Percentiles rank a stretch among this genome's conserved stretches.
These are phyloP conservation scores for Adrianichthys oophorus DNA, from an alignment of 2,797 vertebrate species.

Conservation along the genomic window DNA sequence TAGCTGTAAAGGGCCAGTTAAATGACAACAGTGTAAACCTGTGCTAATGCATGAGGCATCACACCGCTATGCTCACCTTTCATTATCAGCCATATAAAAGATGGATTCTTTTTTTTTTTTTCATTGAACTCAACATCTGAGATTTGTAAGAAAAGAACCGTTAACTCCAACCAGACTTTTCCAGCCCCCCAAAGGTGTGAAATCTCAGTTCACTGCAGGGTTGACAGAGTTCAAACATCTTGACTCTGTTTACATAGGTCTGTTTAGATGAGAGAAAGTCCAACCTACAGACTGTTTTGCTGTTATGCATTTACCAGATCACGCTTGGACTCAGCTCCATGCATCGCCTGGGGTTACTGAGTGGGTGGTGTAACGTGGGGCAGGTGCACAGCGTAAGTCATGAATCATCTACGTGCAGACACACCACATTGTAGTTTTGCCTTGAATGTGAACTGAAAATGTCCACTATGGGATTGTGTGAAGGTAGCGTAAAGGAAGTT, in stretches of 20 bases:
- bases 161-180: not conserved
- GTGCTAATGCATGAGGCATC: constrained; percentile 58
- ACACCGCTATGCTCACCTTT: constrained; percentile 33
- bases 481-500: not conserved
- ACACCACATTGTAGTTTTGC: constrained; percentile 35
- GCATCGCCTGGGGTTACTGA: constrained; percentile 42
- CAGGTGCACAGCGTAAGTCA: constrained; percentile 67
- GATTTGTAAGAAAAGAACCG: too few relatives aligned
- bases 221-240: constrained; percentile 31
- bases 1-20: constrained; percentile 58
- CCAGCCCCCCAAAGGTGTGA: not conserved
- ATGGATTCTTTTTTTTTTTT: too few relatives aligned
- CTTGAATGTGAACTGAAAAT: constrained; percentile 39
- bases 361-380: constrained; percentile 46
- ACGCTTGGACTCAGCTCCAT: constrained; percentile 65
- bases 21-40: constrained; percentile 24
- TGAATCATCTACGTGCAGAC: constrained; percentile 64
- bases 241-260: constrained; percentile 57
- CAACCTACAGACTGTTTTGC: constrained; percentile 50
- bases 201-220: constrained; percentile 11
- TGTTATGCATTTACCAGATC: constrained; percentile 67
- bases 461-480: constrained; percentile 42
- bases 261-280: constrained; percentile 52
- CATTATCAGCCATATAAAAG: too few relatives aligned
- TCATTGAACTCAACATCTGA: too few relatives aligned